A percentile compares a stretch with the other conserved stretches of the same genome.
These are phyloP conservation scores for Drosophila formosana DNA, from an alignment of 2,888 invertebrate species.

Conservation along the genomic window DNA sequence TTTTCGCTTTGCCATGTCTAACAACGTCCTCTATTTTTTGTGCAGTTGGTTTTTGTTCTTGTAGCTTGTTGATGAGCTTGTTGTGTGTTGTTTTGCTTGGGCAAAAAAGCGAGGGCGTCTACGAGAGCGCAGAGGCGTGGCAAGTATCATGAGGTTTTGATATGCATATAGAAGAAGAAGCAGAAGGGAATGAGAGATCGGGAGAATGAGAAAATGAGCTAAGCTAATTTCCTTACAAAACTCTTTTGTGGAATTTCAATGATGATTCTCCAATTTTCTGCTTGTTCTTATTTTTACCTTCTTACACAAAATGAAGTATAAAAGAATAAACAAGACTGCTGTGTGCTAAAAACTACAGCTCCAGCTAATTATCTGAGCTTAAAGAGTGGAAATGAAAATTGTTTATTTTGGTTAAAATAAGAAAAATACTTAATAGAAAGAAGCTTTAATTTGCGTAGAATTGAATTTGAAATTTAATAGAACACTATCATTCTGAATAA, in stretches of 20 bases:
- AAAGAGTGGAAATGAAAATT: not conserved
- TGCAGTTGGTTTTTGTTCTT: constrained; percentile 28
- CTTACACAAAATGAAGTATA: not conserved
- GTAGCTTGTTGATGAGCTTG: constrained; percentile 56
- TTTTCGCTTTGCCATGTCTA: constrained; percentile 20
- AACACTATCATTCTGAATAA: no score
- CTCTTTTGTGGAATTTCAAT: constrained; percentile 24
- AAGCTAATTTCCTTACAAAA: constrained; percentile 29
- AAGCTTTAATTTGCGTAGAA: no score
- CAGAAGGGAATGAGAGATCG: not conserved
- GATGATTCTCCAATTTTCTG: constrained; percentile 14
- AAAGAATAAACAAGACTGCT: not conserved
- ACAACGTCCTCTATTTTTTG: constrained; percentile 22
- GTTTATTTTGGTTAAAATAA: no score
- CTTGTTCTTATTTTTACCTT: constrained; percentile 6
- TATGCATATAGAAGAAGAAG: constrained; percentile 1
- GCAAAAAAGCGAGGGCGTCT: constrained; percentile 9
- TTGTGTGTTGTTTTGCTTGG: constrained; percentile 43
- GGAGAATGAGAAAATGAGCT: constrained; percentile 6
- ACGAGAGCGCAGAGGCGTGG: constrained; percentile 23
- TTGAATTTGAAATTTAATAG: no score
- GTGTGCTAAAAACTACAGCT: not conserved
- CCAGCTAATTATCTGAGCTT: constrained; percentile 5
- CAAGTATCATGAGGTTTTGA: constrained; percentile 1
- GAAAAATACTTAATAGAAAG: no score